A percentile compares a stretch with the other conserved stretches of the same genome.
Conservation (phyloP, 1,140 invertebrate genomes). For the Aphelinus certus region DNA sequence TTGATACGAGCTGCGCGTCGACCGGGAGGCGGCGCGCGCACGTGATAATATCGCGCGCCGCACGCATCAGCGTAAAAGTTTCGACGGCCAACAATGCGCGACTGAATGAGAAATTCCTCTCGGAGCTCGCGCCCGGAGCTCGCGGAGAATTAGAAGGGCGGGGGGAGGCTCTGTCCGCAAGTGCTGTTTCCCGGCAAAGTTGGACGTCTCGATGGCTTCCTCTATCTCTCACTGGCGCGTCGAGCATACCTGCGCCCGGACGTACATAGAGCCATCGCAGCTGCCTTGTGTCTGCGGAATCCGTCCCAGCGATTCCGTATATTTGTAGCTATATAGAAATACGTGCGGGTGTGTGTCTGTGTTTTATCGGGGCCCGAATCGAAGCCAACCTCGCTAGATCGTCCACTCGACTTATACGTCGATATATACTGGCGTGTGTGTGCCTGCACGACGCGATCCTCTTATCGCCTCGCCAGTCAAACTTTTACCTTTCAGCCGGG, state of each 20-base stretch:
- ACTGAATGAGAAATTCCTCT: slow-evolving; percentile 31
- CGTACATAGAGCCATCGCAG: not conserved
- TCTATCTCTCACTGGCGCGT: not conserved
- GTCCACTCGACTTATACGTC: too few species aligned
- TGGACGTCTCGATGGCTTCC: slow-evolving; percentile 26
- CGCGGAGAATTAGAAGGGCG: not conserved
- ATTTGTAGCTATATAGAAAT: not conserved
- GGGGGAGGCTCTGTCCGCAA: slow-evolving; percentile 1
- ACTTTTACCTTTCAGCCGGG: slow-evolving; percentile 21
- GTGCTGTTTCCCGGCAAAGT: slow-evolving; percentile 18
- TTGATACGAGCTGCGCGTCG: slow-evolving; percentile 8
- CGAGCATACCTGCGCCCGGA: not conserved
- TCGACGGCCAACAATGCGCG: not conserved
- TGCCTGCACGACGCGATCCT: slow-evolving; percentile 10
- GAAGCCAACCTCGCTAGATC: not conserved
- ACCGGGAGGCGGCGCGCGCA: not conserved
- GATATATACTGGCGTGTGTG: too few species aligned
- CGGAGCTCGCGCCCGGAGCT: not conserved
- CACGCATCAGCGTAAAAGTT: slow-evolving; percentile 28
- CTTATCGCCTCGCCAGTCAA: slow-evolving; percentile 27
- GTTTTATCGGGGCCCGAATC: slow-evolving; percentile 15
- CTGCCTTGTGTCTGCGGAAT: slow-evolving; percentile 16
- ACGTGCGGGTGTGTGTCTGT: not conserved
- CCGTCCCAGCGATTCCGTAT: not conserved
- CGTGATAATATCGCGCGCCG: slow-evolving; percentile 13